Percentiles rank a stretch among this genome's conserved stretches.
Conservation (phyloP, 2,113 vertebrate species). For the Xiphias gladius region DNA sequence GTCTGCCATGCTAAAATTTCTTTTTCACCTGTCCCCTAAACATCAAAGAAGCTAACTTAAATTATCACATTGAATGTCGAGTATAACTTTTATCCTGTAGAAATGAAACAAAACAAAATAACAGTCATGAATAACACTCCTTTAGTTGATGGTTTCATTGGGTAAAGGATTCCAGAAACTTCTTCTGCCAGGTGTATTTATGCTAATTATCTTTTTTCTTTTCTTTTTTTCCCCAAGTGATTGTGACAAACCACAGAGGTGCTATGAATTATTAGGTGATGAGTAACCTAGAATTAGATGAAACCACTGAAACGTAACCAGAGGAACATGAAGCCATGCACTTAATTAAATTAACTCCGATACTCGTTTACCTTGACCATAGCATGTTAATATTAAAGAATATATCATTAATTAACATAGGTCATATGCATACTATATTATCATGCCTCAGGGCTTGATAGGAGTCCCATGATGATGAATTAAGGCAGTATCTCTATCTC, state of each 20-base stretch:
- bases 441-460: slow-evolving; percentile 58
- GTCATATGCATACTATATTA: slow-evolving; percentile 71
- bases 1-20: background rate
- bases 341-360: slow-evolving; percentile 80
- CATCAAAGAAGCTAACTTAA: background rate
- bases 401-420: slow-evolving; percentile 79
- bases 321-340: slow-evolving; percentile 64
- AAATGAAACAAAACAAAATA: too few relatives aligned
- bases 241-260: slow-evolving; percentile 45
- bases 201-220: slow-evolving; percentile 55
- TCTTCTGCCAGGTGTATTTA: slow-evolving; percentile 18
- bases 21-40: background rate
- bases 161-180: slow-evolving; percentile 36
- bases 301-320: slow-evolving; percentile 68
- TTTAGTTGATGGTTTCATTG: slow-evolving; percentile 3
- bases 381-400: slow-evolving; percentile 74
- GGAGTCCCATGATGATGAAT: slow-evolving; percentile 65
- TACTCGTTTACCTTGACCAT: slow-evolving; percentile 69
- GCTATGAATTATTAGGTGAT: slow-evolving; percentile 52
- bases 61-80: background rate
- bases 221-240: slow-evolving; percentile 52
- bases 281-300: slow-evolving; percentile 61
- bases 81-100: background rate
- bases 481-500: slow-evolving; percentile 61
- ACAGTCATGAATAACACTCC: background rate